phyloP scores from a whole-genome alignment of 2,888 invertebrate genomes.

The Drosophila flavopinicola region DNA sequence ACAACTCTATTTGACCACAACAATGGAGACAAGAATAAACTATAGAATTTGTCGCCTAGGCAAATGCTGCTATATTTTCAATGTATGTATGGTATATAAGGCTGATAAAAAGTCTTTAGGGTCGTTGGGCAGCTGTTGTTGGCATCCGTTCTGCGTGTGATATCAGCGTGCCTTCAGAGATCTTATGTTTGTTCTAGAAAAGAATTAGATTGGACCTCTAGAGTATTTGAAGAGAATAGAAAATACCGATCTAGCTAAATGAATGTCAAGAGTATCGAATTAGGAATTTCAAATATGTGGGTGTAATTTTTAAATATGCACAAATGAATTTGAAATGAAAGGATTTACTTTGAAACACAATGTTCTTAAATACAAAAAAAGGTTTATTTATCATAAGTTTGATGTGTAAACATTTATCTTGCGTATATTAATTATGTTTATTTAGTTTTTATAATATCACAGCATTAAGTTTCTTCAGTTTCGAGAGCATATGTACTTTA shows the following conservation, averaged over 20 bases:
- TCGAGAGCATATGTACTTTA: too few relatives aligned
- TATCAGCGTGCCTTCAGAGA: conserved; percentile 17
- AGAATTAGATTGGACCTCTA: conserved; percentile 1
- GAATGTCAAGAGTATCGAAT: neutral
- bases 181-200: conserved; percentile 11
- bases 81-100: neutral
- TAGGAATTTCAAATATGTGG: neutral
- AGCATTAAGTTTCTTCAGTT: too few relatives aligned
- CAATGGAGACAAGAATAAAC: neutral
- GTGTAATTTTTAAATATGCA: neutral
- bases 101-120: conserved; percentile 9
- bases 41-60: conserved; percentile 9
- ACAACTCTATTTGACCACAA: conserved; percentile 14
- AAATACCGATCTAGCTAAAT: neutral
- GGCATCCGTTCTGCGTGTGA: conserved; percentile 38
- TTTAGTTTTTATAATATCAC: too few relatives aligned
- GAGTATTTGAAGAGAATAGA: neutral
- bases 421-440: too few relatives aligned
- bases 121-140: conserved; percentile 29
- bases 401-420: too few relatives aligned
- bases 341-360: neutral
- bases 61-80: neutral
- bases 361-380: too few relatives aligned
- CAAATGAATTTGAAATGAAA: neutral
- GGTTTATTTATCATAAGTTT: too few relatives aligned